Base-by-base conservation (phyloP, 2,113 vertebrate species). In the Notarius quadriscutis region DNA sequence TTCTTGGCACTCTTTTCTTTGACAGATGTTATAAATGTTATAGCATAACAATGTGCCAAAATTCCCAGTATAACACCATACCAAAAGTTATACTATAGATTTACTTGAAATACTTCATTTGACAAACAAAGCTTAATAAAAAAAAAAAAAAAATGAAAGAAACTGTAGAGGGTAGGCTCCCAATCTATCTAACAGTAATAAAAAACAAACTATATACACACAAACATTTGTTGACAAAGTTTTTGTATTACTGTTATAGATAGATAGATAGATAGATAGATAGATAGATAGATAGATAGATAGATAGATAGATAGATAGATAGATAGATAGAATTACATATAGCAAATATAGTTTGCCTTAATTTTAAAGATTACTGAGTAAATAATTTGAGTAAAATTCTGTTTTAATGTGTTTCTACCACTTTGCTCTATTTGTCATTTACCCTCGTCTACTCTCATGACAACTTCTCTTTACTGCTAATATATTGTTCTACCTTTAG, bases 401-500 rank as follows among this genome's bases (percentile, higher is more conserved):
- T 30, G 15, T 57, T 80, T 80, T 18, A 8, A 57, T 57, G 51
- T 27, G 11, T 53, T 85, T 48, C 12, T 65, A 65, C 84, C 74
- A 53, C 12, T 80, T 80, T 17, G 50, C 48, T 48, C 17, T 48
- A 18, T 41, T 53, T 87, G 50, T 72, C 75, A 34, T 82, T 85
- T 72, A 58, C 83, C 62, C 57, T 78, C 86, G 82, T 84, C 83
- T 75, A 82, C 84, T 86, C 84, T 79, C 91, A 88, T 84, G 87
- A 91, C 65, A 18, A 88, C 85, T 87, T 89, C 83, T 57, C 79
- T 89, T 62, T 89, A 83, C 90, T 94, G 94, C 91, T 90, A 94
- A 94, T 94, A 91, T 92, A 95, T 95, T 93, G 93, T 91, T 95
- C 92, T 93, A 94, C 94, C 94, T 94, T 95, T 96, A 93, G 94